phyloP scores from a whole-genome alignment of 2,113 vertebrate species.

The Tupaia tana region DNA sequence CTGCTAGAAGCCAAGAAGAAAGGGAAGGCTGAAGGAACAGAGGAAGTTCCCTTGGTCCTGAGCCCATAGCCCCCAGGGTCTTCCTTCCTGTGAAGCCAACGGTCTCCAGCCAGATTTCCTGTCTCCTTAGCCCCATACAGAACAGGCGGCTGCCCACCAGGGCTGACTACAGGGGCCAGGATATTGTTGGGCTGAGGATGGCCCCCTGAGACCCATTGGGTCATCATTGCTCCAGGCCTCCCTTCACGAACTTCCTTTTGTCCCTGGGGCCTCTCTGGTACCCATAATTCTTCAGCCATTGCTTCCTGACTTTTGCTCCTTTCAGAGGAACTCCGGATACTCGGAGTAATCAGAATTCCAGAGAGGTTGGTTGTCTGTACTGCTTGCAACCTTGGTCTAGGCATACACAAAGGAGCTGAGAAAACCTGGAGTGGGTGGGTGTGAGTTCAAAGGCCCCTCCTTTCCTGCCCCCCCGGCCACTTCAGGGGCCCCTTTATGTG shows the following conservation, averaged over 20 bases:
- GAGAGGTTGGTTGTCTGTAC: not conserved
- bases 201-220: not conserved
- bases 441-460: not conserved
- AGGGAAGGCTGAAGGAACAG: not conserved
- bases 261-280: not conserved
- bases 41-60: constrained; percentile 64
- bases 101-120: constrained; percentile 76
- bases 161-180: not conserved
- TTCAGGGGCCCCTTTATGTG: not conserved
- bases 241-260: not conserved
- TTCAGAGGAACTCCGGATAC: not conserved
- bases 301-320: not conserved
- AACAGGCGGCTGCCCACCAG: not conserved
- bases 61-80: not conserved
- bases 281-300: not conserved
- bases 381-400: not conserved
- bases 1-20: not conserved
- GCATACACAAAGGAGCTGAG: not conserved
- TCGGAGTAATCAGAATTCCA: not conserved
- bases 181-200: not conserved
- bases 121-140: constrained; percentile 22
- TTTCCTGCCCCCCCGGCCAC: not conserved
- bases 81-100: constrained; percentile 75
- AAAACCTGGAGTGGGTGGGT: not conserved
- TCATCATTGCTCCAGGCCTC: not conserved